A percentile compares a stretch with the other conserved stretches of the same genome.
Evolutionary conservation across 2,888 invertebrate species (phyloP).

Genomic region (Apodemia zela): DNA sequence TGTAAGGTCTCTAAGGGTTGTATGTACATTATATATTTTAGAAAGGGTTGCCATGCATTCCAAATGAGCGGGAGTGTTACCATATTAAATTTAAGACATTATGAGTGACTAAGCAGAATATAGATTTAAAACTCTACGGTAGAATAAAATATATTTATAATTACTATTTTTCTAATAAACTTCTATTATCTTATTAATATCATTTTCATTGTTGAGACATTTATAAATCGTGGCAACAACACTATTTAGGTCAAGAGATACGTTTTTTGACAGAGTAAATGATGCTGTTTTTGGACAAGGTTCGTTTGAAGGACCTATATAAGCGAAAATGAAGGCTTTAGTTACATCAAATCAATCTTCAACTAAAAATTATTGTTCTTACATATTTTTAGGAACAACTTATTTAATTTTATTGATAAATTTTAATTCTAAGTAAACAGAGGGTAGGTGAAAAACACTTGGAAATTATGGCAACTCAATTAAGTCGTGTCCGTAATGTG

Average conservation of each 20-base stretch:
- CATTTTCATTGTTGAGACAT: background rate
- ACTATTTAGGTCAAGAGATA: too few species aligned
- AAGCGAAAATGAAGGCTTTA: background rate
- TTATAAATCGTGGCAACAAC: too few species aligned
- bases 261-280: too few species aligned
- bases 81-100: background rate
- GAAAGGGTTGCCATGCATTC: conserved; percentile 6
- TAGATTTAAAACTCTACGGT: background rate
- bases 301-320: background rate
- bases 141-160: background rate
- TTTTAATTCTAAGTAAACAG: background rate
- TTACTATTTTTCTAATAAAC: background rate
- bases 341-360: background rate
- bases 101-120: too few species aligned
- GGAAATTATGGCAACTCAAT: conserved; percentile 2
- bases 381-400: background rate
- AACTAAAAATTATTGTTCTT: background rate
- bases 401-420: too few species aligned
- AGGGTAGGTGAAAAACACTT: background rate
- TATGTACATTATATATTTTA: conserved; percentile 19
- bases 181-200: background rate
- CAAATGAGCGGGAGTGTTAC: background rate
- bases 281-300: too few species aligned
- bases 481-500: conserved; percentile 18
- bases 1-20: conserved; percentile 21